Base-by-base conservation (phyloP, 2,888 invertebrate genomes). In the Drosophila nr. perissopoda region DNA sequence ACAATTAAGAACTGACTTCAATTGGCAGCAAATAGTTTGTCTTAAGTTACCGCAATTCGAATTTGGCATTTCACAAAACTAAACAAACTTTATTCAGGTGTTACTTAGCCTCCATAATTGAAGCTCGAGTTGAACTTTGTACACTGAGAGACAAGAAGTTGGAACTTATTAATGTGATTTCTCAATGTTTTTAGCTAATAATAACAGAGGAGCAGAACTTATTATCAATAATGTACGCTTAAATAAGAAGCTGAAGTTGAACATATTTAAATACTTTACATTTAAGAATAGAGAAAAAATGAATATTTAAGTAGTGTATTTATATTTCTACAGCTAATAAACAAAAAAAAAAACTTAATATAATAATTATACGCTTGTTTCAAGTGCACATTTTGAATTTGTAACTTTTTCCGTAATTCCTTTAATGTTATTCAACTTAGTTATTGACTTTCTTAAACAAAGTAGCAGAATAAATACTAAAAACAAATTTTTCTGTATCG, bases 11-110 rank as follows among this genome's bases (percentile, higher is more conserved):
- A 77, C 69, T 77, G 57, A 27, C 42, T 25, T 38, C 8, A 25
- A 8, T n/a, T 42, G 2, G 38, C n/a, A 25, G 16, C 29, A 42
- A 46, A 49, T 51, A 33, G 0, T 33, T 34, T 2, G 46, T 2
- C 16, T 62, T 73, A 60, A 65, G 34, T 16, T 29, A 53, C 46
- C 21, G 31, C 48, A 77, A 36, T 13, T 11, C 18, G 38, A 16
- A 21, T n/a, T 27, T 4, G 21, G 5, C 8, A 29, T 38, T 34
- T 56, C 18, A 31, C 11, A 6, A 21, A 51, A 10, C 27, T 13
- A 1, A 54, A 10, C 29, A 46, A 53, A 56, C 36, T 74, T 74
- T 79, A 31, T n/a, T 52, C 79, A 77, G 69, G 56, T 77, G 77
- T 61, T 63, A 6, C 2, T 13, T 13, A 25, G 25, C 40, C 25